Conservation (phyloP, 1,140 invertebrate genomes). For the Melipona quadrifasciata region DNA sequence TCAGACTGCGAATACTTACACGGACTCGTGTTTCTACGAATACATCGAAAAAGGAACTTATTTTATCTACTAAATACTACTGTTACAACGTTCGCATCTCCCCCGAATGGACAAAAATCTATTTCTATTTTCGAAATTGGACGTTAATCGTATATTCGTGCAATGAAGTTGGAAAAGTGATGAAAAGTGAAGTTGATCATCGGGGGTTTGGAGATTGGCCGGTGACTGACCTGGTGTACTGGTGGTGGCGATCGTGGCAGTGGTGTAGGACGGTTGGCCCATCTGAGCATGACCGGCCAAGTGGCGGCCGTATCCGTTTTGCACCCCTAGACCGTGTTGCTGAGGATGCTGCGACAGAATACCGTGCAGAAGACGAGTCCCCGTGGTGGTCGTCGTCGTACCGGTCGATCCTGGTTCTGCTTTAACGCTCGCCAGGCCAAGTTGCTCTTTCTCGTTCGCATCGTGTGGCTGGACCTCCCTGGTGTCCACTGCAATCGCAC, state of each 20-base stretch:
- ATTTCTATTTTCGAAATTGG: no score
- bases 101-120: no score
- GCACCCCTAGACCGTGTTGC: conserved; percentile 74
- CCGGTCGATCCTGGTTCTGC: conserved; percentile 78
- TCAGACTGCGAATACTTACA: no score
- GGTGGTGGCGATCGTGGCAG: conserved; percentile 78
- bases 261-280: conserved; percentile 78
- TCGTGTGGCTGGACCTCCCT: conserved; percentile 79
- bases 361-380: conserved; percentile 83
- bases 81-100: no score
- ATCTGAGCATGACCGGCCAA: conserved; percentile 76
- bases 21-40: no score
- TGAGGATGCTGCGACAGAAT: conserved; percentile 84
- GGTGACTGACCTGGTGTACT: conserved; percentile 76
- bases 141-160: no score
- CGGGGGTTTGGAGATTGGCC: no score
- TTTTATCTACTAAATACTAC: no score
- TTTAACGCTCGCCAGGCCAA: conserved; percentile 76
- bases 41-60: no score
- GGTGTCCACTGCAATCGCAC: conserved; percentile 79
- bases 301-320: conserved; percentile 79
- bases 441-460: conserved; percentile 76
- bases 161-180: no score
- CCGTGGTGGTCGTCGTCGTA: conserved; percentile 67
- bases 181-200: no score